phyloP scores from a whole-genome alignment of 2,888 invertebrate species.

The Lordiphosa andalusiaca region DNA sequence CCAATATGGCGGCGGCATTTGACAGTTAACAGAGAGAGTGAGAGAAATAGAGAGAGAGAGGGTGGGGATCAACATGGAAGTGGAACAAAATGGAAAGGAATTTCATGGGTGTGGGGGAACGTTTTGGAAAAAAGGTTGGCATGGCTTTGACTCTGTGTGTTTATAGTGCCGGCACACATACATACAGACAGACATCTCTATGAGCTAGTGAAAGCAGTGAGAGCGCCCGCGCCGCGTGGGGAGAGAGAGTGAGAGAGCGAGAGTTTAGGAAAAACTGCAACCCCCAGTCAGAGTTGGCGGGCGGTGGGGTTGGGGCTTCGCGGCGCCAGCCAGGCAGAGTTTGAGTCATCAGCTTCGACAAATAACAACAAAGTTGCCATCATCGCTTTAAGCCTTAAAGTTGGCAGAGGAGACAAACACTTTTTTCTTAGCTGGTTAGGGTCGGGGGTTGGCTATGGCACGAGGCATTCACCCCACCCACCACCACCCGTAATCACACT shows the following conservation, averaged over 20 bases:
- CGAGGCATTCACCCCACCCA: slow-evolving; percentile 4
- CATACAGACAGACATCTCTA: slow-evolving; percentile 11
- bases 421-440: slow-evolving; percentile 7
- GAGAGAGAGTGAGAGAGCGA: slow-evolving; percentile 32
- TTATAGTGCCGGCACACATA: slow-evolving; percentile 59
- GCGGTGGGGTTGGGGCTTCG: slow-evolving; percentile 30
- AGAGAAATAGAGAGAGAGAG: slow-evolving; percentile 18
- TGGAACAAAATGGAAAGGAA: slow-evolving; percentile 75
- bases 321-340: slow-evolving; percentile 67
- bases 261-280: slow-evolving; percentile 63
- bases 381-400: slow-evolving; percentile 66
- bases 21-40: slow-evolving; percentile 6
- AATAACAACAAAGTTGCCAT: slow-evolving; percentile 36
- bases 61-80: slow-evolving; percentile 43
- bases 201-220: slow-evolving; percentile 60
- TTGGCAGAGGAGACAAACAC: slow-evolving; percentile 38
- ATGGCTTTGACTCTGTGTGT: slow-evolving; percentile 67
- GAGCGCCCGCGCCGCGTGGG: slow-evolving; percentile 59
- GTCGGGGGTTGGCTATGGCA: slow-evolving; percentile 11
- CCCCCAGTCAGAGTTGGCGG: slow-evolving; percentile 65
- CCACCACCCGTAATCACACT: slow-evolving; percentile 22
- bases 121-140: slow-evolving; percentile 53
- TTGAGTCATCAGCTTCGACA: slow-evolving; percentile 64
- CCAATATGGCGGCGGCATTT: slow-evolving; percentile 9
- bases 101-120: slow-evolving; percentile 53